Evolutionary conservation across 2,888 invertebrate genomes (phyloP), one percentile per base, ranked within the genome.

Genomic region (Nymphalis urticae): DNA sequence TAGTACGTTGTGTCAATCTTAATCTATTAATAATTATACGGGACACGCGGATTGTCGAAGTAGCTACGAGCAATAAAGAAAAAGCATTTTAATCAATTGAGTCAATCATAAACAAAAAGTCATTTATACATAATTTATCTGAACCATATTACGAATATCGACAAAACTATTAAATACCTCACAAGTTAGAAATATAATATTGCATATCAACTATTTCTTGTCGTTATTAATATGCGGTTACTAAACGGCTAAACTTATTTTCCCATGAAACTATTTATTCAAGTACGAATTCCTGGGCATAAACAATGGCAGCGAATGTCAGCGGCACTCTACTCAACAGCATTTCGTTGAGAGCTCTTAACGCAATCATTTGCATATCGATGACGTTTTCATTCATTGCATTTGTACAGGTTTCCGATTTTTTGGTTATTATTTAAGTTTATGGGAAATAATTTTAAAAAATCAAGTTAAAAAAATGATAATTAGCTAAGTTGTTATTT

Each of bases 331-430:
- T 85, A 77, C 76, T 77, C 80, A 75, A 79, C 76, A 72, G 74
- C 78, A 73, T 78, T 75, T 71, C 77, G 76, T 82, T 69, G 76
- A 87, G 89, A 79, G 86, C 85, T 80, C 90, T 91, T 78, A 74
- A 80, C 75, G 75, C 79, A 81, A 82, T 82, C 86, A 87, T 92
- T 92, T 92, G 91, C 91, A 92, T 92, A 92, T 89, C 91, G 88
- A 83, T 89, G 82, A 81, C 83, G 72, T 66, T 59, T 71, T 72
- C 69, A 72, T 62, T 72, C 54, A 68, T 66, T 64, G 51, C 65
- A 69, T 54, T 64, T 64, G 48, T 53, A 62, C n/a, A 59, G 42
- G 64, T 42, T n/a, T 53, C 17, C 48, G 42, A 51, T 50, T 68
- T 32, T 62, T 59, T 32, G 36, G 19, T 32, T 58, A 58, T 58